Evolutionary conservation across 92 coral and sea anemone genomes (phyloP), one percentile per base, ranked within the genome.

Genomic region (Paramuricea clavata): DNA sequence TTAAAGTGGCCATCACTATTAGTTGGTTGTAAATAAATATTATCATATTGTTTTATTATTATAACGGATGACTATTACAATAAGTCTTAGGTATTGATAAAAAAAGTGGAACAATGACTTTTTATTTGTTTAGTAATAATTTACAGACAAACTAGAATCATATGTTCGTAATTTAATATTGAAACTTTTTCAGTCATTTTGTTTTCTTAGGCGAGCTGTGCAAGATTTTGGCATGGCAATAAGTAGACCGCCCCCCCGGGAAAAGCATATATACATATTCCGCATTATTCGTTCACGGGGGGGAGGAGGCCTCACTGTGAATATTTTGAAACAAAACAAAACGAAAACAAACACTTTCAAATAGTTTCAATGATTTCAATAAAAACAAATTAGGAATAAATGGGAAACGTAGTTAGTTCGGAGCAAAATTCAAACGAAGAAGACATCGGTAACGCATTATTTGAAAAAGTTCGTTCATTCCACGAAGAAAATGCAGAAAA

Each of bases 401-500:
- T 79, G 84, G 84, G 84, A 21, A 79, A 79, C 47, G 27, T 21
- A 23, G 60, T 15, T n/a, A 79, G 73, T 39, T 79, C 73, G 35
- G 72, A 61, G 31, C 27, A 6, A 0, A n/a, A 16, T 6, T 19
- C 86, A 88, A 49, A 69, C 69, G 12, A 56, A 30, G 91, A 91
- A 41, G 88, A 90, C 5, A 31, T 89, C 67, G 91, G 90, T 25
- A 87, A 39, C 3, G 69, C 49, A 69, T 69, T 94, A 17, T 87
- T 87, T 83, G 92, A 94, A 49, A 82, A 87, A 56, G 97, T 90
- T 13, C 59, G 75, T n/a, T 60, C 70, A 70, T 21, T 68, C 22
- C 88, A 92, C 78, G 90, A 92, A 17, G 88, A 94, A 43, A 42
- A 81, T 7, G 68, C 90, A 17, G 95, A 85, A 3, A 92, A 90